phyloP scores from a whole-genome alignment of 1,140 invertebrate genomes.

The Chymomyza costata region DNA sequence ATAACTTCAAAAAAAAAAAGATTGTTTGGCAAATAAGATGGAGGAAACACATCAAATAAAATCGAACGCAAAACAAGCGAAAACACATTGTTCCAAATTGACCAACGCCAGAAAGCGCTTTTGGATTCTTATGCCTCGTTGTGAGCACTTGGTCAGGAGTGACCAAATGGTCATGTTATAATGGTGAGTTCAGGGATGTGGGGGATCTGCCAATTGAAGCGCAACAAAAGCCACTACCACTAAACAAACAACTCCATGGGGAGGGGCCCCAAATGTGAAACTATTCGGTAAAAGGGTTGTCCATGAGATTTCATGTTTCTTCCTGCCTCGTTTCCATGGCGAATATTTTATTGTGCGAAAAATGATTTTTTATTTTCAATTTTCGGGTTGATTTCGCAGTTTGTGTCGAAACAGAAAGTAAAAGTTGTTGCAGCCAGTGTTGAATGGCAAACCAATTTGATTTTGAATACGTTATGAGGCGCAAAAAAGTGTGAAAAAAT shows the following conservation, averaged over 20 bases:
- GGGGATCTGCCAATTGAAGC: slow-evolving; percentile 61
- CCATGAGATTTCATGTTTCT: slow-evolving; percentile 6
- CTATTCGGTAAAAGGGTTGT: slow-evolving; percentile 15
- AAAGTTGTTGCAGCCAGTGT: slow-evolving; percentile 46
- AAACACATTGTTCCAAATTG: slow-evolving; percentile 71
- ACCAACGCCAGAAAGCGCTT: slow-evolving; percentile 45
- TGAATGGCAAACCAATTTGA: slow-evolving; percentile 64
- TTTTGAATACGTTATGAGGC: slow-evolving; percentile 72
- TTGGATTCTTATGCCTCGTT: slow-evolving; percentile 13
- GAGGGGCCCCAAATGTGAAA: slow-evolving; percentile 39
- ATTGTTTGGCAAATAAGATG: no score
- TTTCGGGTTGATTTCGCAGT: slow-evolving; percentile 36
- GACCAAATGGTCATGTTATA: no score
- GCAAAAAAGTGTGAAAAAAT: slow-evolving; percentile 71
- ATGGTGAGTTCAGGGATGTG: background rate
- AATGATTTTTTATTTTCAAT: slow-evolving; percentile 75
- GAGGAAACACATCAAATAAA: slow-evolving; percentile 60
- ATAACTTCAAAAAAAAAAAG: no score
- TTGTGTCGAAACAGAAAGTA: slow-evolving; percentile 54
- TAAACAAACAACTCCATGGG: background rate
- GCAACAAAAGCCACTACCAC: slow-evolving; percentile 59
- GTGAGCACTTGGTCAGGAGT: no score
- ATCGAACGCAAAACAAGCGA: slow-evolving; percentile 69
- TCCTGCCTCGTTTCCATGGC: slow-evolving; percentile 28
- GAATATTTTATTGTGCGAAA: slow-evolving; percentile 74